Evolutionary conservation across 35 echinoderm and acorn worm species (phyloP).

Genomic region (Ophiothrix spiculata): DNA sequence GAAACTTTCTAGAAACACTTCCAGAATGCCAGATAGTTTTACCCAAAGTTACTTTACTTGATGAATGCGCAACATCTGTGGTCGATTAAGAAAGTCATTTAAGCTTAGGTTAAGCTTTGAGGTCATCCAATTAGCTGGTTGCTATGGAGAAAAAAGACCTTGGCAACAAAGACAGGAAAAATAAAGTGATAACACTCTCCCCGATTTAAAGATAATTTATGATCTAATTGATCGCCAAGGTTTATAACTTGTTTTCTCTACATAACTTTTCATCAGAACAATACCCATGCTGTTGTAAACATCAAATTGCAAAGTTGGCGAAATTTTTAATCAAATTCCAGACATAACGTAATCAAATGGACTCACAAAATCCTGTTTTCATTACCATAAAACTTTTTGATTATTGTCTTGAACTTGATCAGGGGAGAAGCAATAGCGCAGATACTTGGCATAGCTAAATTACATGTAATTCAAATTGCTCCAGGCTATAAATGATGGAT

Average conservation of each 20-base stretch:
- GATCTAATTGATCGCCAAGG: not conserved
- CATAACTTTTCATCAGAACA: no score
- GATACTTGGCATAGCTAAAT: constrained; percentile 7
- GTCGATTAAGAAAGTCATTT: not conserved
- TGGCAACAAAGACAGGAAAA: not conserved
- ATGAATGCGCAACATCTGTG: constrained; percentile 3
- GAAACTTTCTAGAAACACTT: not conserved
- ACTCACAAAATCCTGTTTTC: no score
- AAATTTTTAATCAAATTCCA: no score
- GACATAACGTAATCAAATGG: no score
- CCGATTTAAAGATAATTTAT: not conserved
- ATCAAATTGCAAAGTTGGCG: no score
- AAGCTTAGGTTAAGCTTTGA: not conserved
- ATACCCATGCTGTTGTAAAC: no score
- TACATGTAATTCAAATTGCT: not conserved
- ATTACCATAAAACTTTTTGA: no score
- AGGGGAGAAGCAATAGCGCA: no score
- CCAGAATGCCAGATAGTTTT: not conserved
- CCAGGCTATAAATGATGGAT: not conserved
- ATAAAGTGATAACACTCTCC: not conserved
- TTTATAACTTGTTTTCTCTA: no score
- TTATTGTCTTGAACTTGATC: no score
- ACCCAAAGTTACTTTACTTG: not conserved
- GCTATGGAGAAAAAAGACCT: not conserved
- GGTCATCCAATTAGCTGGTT: not conserved